A percentile compares a stretch with the other conserved stretches of the same genome.
Evolutionary conservation across 2,797 vertebrate species (phyloP).

Genomic region (Schizothorax lantsangensis): DNA sequence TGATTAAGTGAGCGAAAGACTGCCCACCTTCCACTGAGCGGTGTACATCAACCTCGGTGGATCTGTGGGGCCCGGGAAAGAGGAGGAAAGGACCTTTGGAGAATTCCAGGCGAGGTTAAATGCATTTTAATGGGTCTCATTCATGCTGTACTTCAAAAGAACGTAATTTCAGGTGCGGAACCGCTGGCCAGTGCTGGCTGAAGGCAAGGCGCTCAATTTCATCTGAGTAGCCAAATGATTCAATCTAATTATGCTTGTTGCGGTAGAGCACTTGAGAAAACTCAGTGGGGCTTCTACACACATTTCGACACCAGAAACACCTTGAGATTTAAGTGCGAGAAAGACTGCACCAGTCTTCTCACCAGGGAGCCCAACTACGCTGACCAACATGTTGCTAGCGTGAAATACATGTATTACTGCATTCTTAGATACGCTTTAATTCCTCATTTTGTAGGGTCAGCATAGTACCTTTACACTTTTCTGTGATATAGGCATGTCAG

Average conservation of each 20-base stretch:
- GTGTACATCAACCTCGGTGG: neutral
- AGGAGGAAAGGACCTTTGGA: neutral
- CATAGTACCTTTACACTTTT: neutral
- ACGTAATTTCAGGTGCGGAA: conserved; percentile 3
- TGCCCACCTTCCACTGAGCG: neutral
- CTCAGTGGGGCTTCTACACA: conserved; percentile 34
- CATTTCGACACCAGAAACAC: conserved; percentile 31
- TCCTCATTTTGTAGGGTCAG: neutral
- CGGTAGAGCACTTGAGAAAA: conserved; percentile 30
- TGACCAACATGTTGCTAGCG: conserved; percentile 14
- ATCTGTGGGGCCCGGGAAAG: neutral
- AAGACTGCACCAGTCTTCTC: conserved; percentile 24
- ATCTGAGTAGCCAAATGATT: conserved; percentile 1
- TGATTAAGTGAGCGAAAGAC: conserved; percentile 56
- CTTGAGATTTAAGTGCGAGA: conserved; percentile 48
- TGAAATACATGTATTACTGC: neutral
- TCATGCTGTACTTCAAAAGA: conserved; percentile 31
- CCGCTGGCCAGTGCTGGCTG: conserved; percentile 5
- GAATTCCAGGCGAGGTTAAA: conserved; percentile 41
- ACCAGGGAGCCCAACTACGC: conserved; percentile 20
- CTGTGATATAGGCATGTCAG: neutral
- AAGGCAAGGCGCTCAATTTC: conserved; percentile 2
- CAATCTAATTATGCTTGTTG: conserved; percentile 37
- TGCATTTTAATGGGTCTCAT: conserved; percentile 40
- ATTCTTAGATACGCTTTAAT: conserved; percentile 4